phyloP scores from a whole-genome alignment of 92 coral and sea anemone genomes.

The Epizoanthus illoricatus region DNA sequence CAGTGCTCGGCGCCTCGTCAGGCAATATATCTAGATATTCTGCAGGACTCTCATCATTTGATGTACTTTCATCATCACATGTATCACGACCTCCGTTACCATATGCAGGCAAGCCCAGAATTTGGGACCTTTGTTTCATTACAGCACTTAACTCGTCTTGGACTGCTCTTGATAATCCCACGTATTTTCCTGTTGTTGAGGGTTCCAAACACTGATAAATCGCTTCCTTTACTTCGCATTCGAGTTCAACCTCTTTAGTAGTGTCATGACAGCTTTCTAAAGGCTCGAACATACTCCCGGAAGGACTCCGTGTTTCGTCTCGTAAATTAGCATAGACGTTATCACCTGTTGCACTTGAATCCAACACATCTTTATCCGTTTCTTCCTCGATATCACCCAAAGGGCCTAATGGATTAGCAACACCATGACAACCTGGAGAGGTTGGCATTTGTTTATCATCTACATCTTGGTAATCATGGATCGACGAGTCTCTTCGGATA shows the following conservation, averaged over 20 bases:
- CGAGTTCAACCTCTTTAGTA: background rate
- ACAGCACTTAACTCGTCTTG: background rate
- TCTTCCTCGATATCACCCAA: conserved; percentile 13
- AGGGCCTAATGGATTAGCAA: background rate
- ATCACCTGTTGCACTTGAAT: no score
- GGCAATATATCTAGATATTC: background rate
- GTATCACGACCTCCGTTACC: background rate
- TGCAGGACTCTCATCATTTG: conserved; percentile 1
- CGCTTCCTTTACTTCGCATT: background rate
- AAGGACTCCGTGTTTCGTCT: background rate
- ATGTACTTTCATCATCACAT: background rate
- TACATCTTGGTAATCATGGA: conserved; percentile 32
- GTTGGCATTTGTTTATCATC: background rate
- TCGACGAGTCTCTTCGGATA: conserved; percentile 5
- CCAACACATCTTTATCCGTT: background rate
- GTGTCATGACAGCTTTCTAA: background rate
- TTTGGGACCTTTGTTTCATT: background rate
- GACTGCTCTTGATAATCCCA: background rate
- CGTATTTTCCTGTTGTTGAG: background rate
- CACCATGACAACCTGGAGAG: background rate
- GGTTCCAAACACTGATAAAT: conserved; percentile 11
- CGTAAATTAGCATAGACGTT: background rate
- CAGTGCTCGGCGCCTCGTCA: background rate
- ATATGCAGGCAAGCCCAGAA: background rate
- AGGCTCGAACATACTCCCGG: conserved; percentile 17